Percentiles rank a stretch among this genome's conserved stretches.
Conservation (phyloP, 1,140 invertebrate genomes). For the Zaprionus nigranus region DNA sequence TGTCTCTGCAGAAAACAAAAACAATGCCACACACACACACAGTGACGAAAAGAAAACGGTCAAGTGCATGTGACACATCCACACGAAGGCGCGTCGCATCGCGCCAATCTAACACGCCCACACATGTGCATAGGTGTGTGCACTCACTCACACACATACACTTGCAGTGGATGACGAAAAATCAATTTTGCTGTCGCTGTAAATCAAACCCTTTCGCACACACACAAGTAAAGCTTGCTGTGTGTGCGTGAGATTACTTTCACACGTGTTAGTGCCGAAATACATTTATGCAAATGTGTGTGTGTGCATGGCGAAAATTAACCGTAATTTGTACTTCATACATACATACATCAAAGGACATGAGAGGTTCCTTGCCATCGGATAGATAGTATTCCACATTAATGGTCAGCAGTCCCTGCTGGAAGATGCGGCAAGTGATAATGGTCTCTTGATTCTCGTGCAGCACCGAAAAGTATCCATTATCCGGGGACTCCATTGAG, state of each 20-base stretch:
- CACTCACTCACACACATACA: background rate
- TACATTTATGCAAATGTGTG: constrained; percentile 22
- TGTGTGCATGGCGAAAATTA: constrained; percentile 17
- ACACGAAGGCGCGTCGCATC: constrained; percentile 9
- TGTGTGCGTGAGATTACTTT: constrained; percentile 22
- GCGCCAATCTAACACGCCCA: constrained; percentile 18
- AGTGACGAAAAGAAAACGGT: constrained; percentile 37
- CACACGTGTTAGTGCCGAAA: constrained; percentile 27
- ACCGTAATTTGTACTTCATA: constrained; percentile 9
- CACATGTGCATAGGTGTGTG: constrained; percentile 3
- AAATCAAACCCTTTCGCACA: constrained; percentile 37
- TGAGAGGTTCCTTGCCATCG: constrained; percentile 89
- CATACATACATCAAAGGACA: constrained; percentile 89
- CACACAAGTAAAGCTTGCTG: background rate
- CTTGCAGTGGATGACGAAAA: background rate
- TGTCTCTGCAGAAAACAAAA: constrained; percentile 1
- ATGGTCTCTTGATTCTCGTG: constrained; percentile 89
- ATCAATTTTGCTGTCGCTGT: background rate
- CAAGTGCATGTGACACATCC: constrained; percentile 56
- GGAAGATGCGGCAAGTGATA: constrained; percentile 88
- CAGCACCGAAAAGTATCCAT: constrained; percentile 88
- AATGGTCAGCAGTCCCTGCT: constrained; percentile 89
- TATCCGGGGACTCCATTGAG: constrained; percentile 86
- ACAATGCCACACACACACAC: constrained; percentile 15
- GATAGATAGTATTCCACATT: constrained; percentile 93